A percentile compares a stretch with the other conserved stretches of the same genome.
These are phyloP conservation scores for Sebastes reedi DNA, from an alignment of 2,797 vertebrate genomes.

Conservation along the genomic window DNA sequence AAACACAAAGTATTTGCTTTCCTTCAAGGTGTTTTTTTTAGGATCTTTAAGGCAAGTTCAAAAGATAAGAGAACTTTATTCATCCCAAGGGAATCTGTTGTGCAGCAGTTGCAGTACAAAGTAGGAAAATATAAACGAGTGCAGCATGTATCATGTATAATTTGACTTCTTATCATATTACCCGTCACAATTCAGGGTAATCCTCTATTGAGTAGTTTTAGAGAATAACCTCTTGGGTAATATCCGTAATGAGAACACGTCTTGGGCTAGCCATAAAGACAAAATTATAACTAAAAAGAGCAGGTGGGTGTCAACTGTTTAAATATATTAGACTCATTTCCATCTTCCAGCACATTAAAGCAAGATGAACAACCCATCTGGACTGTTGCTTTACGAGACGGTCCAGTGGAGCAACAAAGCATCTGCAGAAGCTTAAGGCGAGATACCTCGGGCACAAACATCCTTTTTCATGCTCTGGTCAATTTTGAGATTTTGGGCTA, in stretches of 20 bases:
- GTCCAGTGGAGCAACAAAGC: neutral
- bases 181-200: no score
- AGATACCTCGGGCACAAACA: no score
- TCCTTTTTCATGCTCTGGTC: no score
- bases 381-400: neutral
- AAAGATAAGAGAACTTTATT: neutral
- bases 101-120: neutral
- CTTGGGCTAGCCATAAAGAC: no score
- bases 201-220: accelerated
- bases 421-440: neutral
- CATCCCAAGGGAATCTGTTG: neutral
- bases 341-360: neutral
- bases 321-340: neutral
- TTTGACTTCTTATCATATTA: no score
- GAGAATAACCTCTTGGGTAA: neutral
- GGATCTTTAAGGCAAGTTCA: neutral
- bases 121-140: neutral
- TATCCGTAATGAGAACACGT: neutral
- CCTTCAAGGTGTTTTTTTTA: neutral
- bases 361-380: neutral
- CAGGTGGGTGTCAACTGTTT: neutral
- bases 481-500: no score
- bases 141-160: neutral
- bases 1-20: neutral
- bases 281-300: neutral